Evolutionary conservation across 2,113 vertebrate species (phyloP).

Genomic region (Osmerus eperlanus): DNA sequence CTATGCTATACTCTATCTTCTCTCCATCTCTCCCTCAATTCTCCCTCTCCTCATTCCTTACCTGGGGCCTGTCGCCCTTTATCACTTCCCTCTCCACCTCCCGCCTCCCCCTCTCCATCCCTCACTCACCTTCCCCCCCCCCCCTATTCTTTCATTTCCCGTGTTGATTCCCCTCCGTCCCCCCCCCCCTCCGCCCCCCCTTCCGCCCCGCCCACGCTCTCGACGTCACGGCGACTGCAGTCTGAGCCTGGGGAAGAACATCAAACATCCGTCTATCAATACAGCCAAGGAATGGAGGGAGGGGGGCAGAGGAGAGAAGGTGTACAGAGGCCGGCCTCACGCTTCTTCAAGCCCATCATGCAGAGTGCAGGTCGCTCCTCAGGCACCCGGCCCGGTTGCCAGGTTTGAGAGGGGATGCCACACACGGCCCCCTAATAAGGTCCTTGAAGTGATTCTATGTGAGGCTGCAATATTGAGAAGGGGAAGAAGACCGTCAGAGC

Average conservation of each 20-base stretch:
- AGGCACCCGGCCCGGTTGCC: neutral
- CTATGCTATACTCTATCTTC: neutral
- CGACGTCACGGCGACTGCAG: conserved; percentile 62
- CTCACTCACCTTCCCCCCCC: neutral
- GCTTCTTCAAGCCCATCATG: neutral
- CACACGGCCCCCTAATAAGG: neutral
- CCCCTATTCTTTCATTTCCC: conserved; percentile 2
- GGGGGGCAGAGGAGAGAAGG: neutral
- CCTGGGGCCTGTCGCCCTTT: neutral
- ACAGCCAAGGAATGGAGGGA: neutral
- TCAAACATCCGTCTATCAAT: conserved; percentile 36
- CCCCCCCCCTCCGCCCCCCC: too few relatives aligned
- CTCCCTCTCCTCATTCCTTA: too few relatives aligned
- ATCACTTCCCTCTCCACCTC: neutral
- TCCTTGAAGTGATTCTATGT: neutral
- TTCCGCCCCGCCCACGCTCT: conserved; percentile 8
- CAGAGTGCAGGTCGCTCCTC: neutral
- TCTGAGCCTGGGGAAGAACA: conserved; percentile 39
- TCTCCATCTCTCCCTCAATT: neutral
- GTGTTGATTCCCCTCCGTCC: conserved; percentile 5
- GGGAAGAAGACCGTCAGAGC: neutral
- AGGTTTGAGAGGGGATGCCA: neutral
- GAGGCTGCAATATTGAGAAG: neutral
- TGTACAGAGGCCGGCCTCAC: neutral
- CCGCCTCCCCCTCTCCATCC: neutral